A percentile compares a stretch with the other conserved stretches of the same genome.
These are phyloP conservation scores for Erithacus rubecula DNA, from an alignment of 2,797 vertebrate genomes.

Conservation along the genomic window DNA sequence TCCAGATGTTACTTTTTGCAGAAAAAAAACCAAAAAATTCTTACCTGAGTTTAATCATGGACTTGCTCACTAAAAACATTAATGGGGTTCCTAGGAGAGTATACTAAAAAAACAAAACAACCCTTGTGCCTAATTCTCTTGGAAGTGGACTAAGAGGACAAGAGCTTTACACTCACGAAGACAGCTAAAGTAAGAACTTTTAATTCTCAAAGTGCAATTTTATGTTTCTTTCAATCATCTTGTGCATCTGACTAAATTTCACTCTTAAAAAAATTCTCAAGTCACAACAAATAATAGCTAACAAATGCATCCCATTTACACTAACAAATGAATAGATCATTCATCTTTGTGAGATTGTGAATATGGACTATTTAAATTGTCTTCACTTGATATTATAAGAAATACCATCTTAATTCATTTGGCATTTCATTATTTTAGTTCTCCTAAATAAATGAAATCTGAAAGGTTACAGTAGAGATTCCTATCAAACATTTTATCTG, in stretches of 20 bases:
- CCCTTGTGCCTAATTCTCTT: background rate
- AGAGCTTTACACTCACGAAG: accelerated
- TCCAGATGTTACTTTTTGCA: background rate
- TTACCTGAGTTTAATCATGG: background rate
- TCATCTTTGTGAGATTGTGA: conserved; percentile 58
- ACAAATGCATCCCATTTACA: conserved; percentile 30
- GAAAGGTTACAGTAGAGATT: conserved; percentile 72
- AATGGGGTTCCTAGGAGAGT: background rate
- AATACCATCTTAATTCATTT: conserved; percentile 75
- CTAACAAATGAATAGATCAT: conserved; percentile 67
- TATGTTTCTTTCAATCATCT: background rate
- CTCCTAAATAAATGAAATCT: conserved; percentile 75
- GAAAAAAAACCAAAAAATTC: background rate
- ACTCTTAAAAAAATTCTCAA: background rate
- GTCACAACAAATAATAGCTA: background rate
- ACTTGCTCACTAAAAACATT: background rate
- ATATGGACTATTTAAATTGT: conserved; percentile 79
- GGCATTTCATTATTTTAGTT: conserved; percentile 76
- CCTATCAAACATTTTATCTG: conserved; percentile 69
- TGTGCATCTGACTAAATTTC: background rate
- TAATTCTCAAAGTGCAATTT: background rate
- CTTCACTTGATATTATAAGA: conserved; percentile 67
- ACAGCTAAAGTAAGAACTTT: background rate
- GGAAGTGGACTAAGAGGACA: background rate
- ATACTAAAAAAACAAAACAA: no score